These are phyloP conservation scores for Podarcis muralis DNA, from an alignment of 2,113 vertebrate species.

Conservation along the genomic window DNA sequence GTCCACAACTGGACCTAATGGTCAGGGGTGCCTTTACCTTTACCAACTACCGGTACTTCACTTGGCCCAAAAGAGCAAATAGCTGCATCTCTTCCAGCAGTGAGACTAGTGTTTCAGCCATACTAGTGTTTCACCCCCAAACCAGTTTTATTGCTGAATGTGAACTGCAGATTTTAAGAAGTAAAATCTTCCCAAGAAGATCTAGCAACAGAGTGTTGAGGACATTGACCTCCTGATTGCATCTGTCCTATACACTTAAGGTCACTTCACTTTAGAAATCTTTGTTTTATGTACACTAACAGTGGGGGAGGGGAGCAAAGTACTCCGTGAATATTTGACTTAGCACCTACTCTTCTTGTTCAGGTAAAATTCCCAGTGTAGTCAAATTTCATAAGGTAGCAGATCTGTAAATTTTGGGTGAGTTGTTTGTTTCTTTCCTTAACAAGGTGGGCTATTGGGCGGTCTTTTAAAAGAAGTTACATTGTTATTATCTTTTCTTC, in stretches of 20 bases:
- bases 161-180: neutral
- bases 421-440: neutral
- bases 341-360: neutral
- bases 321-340: too few species aligned
- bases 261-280: neutral
- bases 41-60: neutral
- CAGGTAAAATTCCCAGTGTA: neutral
- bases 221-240: neutral
- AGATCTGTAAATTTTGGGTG: neutral
- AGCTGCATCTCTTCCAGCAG: neutral
- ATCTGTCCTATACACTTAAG: neutral
- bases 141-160: neutral
- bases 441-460: too few species aligned
- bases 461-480: too few species aligned
- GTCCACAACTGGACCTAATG: too few species aligned
- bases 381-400: neutral
- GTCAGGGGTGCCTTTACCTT: too few species aligned
- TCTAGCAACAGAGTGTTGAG: neutral
- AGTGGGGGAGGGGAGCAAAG: neutral
- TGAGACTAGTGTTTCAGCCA: too few species aligned
- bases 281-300: neutral
- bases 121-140: neutral
- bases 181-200: neutral
- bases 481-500: too few species aligned
- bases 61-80: neutral